A percentile compares a stretch with the other conserved stretches of the same genome.
Evolutionary conservation across 2,888 invertebrate genomes (phyloP).

Genomic region (Adelphocoris suturalis): DNA sequence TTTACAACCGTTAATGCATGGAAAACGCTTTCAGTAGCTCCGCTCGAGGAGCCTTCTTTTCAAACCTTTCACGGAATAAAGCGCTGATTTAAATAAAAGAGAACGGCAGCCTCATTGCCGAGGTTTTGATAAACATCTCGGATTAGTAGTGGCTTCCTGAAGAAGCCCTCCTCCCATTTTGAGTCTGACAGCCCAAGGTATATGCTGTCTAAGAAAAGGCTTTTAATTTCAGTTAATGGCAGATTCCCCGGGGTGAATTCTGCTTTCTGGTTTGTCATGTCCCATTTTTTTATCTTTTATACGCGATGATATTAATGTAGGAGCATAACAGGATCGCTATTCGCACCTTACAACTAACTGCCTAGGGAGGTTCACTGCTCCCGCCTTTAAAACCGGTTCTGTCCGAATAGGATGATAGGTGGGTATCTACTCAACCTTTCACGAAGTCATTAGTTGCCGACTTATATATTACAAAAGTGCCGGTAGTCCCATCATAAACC

Average conservation of each 20-base stretch:
- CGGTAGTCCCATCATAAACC: too few species aligned
- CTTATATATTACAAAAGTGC: too few species aligned
- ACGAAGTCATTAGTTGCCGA: neutral
- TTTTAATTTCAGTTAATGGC: conserved; percentile 17
- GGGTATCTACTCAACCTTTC: neutral
- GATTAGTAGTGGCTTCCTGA: conserved; percentile 1
- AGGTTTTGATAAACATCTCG: neutral
- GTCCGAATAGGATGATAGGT: neutral
- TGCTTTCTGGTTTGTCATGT: conserved; percentile 22
- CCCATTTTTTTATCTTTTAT: neutral
- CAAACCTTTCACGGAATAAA: neutral
- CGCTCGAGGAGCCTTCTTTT: neutral
- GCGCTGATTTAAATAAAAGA: conserved; percentile 39
- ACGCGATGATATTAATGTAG: neutral
- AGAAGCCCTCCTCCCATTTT: neutral
- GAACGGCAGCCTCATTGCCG: neutral
- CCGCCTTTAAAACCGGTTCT: neutral
- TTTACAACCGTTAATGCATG: conserved; percentile 19
- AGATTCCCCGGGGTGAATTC: conserved; percentile 7
- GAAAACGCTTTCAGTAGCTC: conserved; percentile 4
- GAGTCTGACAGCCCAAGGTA: conserved; percentile 11
- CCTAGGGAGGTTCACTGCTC: neutral
- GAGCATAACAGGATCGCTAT: neutral
- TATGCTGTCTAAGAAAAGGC: neutral
- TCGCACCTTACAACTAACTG: neutral